A percentile compares a stretch with the other conserved stretches of the same genome.
phyloP scores from a whole-genome alignment of 2,888 invertebrate genomes.

The Heteropelma amictum region DNA sequence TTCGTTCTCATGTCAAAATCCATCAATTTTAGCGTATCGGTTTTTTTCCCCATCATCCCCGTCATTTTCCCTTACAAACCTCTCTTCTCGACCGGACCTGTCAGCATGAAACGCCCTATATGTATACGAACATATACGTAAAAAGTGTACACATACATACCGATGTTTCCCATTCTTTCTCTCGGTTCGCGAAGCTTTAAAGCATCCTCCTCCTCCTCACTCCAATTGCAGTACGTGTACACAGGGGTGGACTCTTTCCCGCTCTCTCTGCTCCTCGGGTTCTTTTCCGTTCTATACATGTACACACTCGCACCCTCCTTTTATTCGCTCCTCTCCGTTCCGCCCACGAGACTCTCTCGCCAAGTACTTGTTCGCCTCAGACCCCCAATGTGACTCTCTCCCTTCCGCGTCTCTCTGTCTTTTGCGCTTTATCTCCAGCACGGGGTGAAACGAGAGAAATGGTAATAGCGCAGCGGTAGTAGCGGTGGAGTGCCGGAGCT shows the following conservation, averaged over 20 bases:
- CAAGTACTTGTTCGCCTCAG: conserved; percentile 51
- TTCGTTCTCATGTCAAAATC: too few relatives aligned
- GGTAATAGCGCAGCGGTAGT: conserved; percentile 36
- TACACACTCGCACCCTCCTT: conserved; percentile 36
- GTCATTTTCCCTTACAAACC: too few relatives aligned
- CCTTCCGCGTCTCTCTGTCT: conserved; percentile 4
- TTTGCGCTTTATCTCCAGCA: conserved; percentile 38
- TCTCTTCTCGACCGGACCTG: neutral
- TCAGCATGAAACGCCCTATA: conserved; percentile 1
- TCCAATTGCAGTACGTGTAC: conserved; percentile 29
- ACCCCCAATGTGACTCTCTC: conserved; percentile 32
- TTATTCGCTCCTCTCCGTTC: conserved; percentile 35
- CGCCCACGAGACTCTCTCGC: conserved; percentile 48
- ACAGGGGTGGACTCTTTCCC: conserved; percentile 22
- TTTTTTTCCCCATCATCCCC: too few relatives aligned
- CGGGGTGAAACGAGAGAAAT: conserved; percentile 42
- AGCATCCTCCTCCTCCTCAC: conserved; percentile 48
- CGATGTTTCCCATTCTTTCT: conserved; percentile 41
- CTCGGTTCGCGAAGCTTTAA: conserved; percentile 43
- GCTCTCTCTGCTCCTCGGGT: conserved; percentile 41
- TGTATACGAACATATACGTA: neutral
- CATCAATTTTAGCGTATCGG: too few relatives aligned
- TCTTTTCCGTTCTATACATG: conserved; percentile 57
- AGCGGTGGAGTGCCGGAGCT: conserved; percentile 35
- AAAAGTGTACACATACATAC: neutral